Evolutionary conservation across 2,113 vertebrate genomes (phyloP).

Genomic region (Brachirus orientalis): DNA sequence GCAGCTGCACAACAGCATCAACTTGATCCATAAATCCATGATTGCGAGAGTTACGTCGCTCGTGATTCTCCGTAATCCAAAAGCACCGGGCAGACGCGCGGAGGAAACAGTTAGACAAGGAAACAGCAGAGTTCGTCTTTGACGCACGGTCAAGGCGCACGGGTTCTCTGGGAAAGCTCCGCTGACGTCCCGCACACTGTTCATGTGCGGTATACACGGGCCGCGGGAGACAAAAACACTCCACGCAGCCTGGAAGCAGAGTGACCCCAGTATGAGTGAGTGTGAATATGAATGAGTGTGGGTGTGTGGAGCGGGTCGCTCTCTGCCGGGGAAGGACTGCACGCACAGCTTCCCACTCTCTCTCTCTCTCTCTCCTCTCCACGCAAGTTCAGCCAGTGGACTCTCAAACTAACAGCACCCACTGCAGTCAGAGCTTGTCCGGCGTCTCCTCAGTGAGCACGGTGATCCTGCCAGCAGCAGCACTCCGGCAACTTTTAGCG

Average conservation of each 20-base stretch:
- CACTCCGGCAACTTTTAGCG: neutral
- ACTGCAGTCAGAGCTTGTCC: slow-evolving; percentile 45
- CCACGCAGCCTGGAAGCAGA: slow-evolving; percentile 30
- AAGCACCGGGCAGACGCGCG: neutral
- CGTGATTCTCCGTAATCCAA: slow-evolving; percentile 50
- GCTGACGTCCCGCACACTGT: slow-evolving; percentile 32
- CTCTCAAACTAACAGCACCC: slow-evolving; percentile 43
- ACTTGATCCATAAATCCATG: slow-evolving; percentile 83
- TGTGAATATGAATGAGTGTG: slow-evolving; percentile 12
- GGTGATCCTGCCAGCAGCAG: neutral
- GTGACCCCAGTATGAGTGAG: slow-evolving; percentile 39
- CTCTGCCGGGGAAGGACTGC: slow-evolving; percentile 66
- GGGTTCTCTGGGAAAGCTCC: slow-evolving; percentile 25
- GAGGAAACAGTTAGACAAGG: slow-evolving; percentile 6
- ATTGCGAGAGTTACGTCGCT: slow-evolving; percentile 21
- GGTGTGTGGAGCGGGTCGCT: slow-evolving; percentile 59
- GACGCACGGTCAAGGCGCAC: slow-evolving; percentile 20
- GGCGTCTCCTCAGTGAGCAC: neutral
- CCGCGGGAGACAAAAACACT: slow-evolving; percentile 33
- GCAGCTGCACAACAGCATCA: slow-evolving; percentile 79
- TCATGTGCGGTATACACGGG: slow-evolving; percentile 43
- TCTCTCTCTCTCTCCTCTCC: slow-evolving; percentile 18
- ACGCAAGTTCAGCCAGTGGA: slow-evolving; percentile 50
- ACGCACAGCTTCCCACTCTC: slow-evolving; percentile 47
- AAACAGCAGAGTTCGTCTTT: slow-evolving; percentile 11